phyloP scores from a whole-genome alignment of 2,113 vertebrate species.

The Theristicus caerulescens region DNA sequence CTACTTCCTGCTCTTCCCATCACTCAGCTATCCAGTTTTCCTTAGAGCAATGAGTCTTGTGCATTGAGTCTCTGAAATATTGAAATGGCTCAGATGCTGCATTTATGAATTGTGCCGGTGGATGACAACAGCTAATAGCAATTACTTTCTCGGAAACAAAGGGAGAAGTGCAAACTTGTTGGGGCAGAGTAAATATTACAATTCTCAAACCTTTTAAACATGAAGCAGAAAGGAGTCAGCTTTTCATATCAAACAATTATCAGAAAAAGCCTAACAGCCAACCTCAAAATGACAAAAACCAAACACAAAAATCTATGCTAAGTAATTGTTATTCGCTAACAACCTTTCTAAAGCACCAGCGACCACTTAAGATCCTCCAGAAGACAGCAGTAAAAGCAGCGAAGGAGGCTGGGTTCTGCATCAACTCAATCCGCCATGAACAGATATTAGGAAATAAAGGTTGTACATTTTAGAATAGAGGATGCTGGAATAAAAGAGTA shows the following conservation, averaged over 20 bases:
- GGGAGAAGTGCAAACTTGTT: not conserved
- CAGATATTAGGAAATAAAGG: not conserved
- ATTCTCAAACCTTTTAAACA: not conserved
- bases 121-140: not conserved
- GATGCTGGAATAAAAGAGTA: not conserved
- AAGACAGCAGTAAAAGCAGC: not conserved
- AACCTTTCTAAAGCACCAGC: not conserved
- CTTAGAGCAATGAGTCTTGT: not conserved
- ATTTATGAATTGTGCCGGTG: not conserved
- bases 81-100: not conserved
- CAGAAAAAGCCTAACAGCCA: not conserved
- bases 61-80: not conserved
- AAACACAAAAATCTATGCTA: not conserved
- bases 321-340: not conserved
- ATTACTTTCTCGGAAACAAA: not conserved
- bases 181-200: not conserved
- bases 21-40: not conserved
- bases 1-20: not conserved
- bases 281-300: not conserved
- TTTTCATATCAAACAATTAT: not conserved
- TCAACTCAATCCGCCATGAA: not conserved
- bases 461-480: not conserved
- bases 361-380: not conserved
- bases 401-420: not conserved
- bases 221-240: not conserved